These are phyloP conservation scores for Erannis defoliaria DNA, from an alignment of 2,888 invertebrate genomes.

Conservation along the genomic window DNA sequence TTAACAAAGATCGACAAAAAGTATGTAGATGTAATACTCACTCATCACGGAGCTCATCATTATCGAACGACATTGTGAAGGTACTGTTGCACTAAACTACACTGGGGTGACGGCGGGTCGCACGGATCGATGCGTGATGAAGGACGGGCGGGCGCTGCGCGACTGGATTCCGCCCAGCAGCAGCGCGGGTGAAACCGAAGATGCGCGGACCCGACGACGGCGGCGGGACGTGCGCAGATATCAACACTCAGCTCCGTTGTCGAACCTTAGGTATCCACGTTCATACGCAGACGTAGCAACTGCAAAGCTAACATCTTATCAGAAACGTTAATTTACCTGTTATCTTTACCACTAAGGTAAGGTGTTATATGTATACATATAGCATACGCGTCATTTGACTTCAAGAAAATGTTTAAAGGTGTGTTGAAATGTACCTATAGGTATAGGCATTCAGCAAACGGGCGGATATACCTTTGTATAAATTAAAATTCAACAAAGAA, in stretches of 20 bases:
- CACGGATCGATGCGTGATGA: slow-evolving; percentile 71
- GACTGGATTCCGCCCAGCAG: slow-evolving; percentile 70
- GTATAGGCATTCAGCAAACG: not conserved
- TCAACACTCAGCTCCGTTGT: slow-evolving; percentile 1
- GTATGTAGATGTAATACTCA: slow-evolving; percentile 82
- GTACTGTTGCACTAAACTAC: slow-evolving; percentile 57
- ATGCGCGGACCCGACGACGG: slow-evolving; percentile 54
- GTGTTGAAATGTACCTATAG: not conserved
- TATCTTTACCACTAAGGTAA: slow-evolving; percentile 8
- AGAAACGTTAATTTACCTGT: slow-evolving; percentile 17
- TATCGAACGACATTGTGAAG: slow-evolving; percentile 85
- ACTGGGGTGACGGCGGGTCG: slow-evolving; percentile 41
- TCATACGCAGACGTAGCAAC: slow-evolving; percentile 1
- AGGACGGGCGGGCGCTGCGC: slow-evolving; percentile 64
- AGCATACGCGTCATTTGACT: not conserved
- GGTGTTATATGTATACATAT: no score
- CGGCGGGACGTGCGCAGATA: slow-evolving; percentile 38
- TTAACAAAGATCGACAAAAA: slow-evolving; percentile 2
- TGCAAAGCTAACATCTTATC: slow-evolving; percentile 13
- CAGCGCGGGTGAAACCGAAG: slow-evolving; percentile 63
- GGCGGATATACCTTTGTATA: not conserved
- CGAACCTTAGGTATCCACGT: not conserved
- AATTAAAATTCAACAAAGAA: slow-evolving; percentile 5
- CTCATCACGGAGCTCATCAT: slow-evolving; percentile 90
- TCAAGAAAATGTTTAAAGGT: not conserved